phyloP scores from a whole-genome alignment of 2,797 vertebrate genomes.

The Coregonus suidteri region DNA sequence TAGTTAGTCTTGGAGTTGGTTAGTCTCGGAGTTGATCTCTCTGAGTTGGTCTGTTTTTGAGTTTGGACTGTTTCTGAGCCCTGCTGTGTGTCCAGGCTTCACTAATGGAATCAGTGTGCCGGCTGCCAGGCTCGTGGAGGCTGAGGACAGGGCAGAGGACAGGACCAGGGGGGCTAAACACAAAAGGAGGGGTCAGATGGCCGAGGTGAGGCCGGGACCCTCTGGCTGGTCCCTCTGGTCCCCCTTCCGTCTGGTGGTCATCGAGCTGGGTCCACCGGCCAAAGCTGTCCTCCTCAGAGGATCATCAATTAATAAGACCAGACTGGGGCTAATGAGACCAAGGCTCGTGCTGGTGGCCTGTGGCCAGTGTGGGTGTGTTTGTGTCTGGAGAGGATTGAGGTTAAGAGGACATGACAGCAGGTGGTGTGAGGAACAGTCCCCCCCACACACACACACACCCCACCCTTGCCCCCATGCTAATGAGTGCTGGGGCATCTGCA shows the following conservation, averaged over 20 bases:
- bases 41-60: neutral
- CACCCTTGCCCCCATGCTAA: slow-evolving; percentile 21
- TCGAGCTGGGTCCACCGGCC: slow-evolving; percentile 58
- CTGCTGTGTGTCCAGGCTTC: slow-evolving; percentile 51
- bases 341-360: slow-evolving; percentile 10
- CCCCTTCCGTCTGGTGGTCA: slow-evolving; percentile 57
- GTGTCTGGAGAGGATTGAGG: slow-evolving; percentile 9
- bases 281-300: slow-evolving; percentile 57
- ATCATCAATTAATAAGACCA: slow-evolving; percentile 68
- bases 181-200: slow-evolving; percentile 26
- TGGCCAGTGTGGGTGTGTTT: neutral
- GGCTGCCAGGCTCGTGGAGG: slow-evolving; percentile 30
- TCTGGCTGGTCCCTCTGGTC: slow-evolving; percentile 17
- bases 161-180: slow-evolving; percentile 45
- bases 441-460: too few relatives aligned
- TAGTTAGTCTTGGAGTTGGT: too few relatives aligned
- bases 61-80: neutral
- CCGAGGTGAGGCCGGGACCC: slow-evolving; percentile 55
- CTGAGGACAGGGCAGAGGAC: slow-evolving; percentile 10
- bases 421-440: slow-evolving; percentile 64
- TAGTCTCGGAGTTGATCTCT: neutral
- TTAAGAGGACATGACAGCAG: slow-evolving; percentile 71
- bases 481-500: slow-evolving; percentile 42
- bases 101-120: slow-evolving; percentile 59
- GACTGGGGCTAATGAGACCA: slow-evolving; percentile 37